phyloP scores from a whole-genome alignment of 2,797 vertebrate species.

The Acanthurus lineatus region DNA sequence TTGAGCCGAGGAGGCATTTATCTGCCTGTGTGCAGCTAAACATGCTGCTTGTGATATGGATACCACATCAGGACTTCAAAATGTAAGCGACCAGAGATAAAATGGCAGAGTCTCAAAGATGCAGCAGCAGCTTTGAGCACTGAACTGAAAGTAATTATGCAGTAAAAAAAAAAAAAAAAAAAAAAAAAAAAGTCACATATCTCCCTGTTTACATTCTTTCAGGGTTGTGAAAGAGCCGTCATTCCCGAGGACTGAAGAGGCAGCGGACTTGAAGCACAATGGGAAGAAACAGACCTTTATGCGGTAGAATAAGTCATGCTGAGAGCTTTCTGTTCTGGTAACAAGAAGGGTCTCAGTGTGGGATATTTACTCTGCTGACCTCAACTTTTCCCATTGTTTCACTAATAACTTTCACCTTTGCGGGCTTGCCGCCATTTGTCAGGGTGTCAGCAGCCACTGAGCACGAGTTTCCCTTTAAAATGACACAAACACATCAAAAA shows the following conservation, averaged over 20 bases:
- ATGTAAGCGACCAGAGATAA: constrained; percentile 52
- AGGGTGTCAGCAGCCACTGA: not conserved
- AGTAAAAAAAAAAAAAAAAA: not conserved
- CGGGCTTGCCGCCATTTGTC: not conserved
- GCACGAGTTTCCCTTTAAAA: not conserved
- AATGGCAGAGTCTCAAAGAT: constrained; percentile 38
- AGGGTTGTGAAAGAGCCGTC: constrained; percentile 48
- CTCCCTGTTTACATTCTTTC: constrained; percentile 62
- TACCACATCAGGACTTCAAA: constrained; percentile 53
- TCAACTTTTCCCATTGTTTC: constrained; percentile 26
- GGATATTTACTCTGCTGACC: constrained; percentile 37
- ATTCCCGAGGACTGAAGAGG: not conserved
- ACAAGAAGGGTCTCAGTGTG: constrained; percentile 35
- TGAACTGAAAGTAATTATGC: constrained; percentile 66
- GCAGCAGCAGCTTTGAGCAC: constrained; percentile 15
- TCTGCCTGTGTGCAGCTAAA: constrained; percentile 37
- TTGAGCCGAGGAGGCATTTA: constrained; percentile 38
- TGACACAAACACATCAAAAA: too few relatives aligned
- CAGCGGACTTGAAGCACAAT: constrained; percentile 37
- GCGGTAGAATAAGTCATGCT: constrained; percentile 8
- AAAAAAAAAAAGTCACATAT: constrained; percentile 56
- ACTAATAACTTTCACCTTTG: constrained; percentile 10
- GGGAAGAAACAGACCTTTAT: constrained; percentile 46
- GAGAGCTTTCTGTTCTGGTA: constrained; percentile 17
- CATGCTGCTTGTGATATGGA: constrained; percentile 37